Evolutionary conservation across 2,113 vertebrate genomes (phyloP).

Genomic region (Seriola quinqueradiata): DNA sequence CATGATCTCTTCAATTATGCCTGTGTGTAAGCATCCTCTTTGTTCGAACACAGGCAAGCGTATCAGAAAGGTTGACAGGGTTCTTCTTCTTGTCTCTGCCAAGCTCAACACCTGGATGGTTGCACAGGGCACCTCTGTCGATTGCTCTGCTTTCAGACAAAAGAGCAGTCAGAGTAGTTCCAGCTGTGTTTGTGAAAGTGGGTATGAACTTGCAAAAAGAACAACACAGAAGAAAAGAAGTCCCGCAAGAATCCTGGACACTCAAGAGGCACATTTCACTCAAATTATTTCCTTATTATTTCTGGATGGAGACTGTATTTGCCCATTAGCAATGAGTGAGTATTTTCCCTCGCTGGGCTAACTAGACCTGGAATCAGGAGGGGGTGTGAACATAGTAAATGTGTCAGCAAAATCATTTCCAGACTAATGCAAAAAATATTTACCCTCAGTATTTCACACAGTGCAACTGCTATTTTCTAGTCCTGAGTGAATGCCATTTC

Average conservation of each 20-base stretch:
- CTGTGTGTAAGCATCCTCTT: constrained; percentile 69
- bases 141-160: constrained; percentile 62
- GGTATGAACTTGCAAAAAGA: constrained; percentile 48
- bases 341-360: constrained; percentile 26
- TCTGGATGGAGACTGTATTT: constrained; percentile 50
- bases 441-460: constrained; percentile 55
- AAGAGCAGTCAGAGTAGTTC: constrained; percentile 61
- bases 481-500: constrained; percentile 45
- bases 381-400: constrained; percentile 35
- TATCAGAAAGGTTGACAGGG: constrained; percentile 73
- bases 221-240: constrained; percentile 39
- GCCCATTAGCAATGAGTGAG: constrained; percentile 32
- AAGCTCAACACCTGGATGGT: constrained; percentile 76
- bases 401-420: constrained; percentile 63
- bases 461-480: constrained; percentile 52
- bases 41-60: constrained; percentile 70
- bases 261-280: constrained; percentile 58
- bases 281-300: constrained; percentile 62
- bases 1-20: constrained; percentile 75
- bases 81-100: constrained; percentile 69
- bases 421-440: constrained; percentile 65
- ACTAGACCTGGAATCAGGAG: constrained; percentile 28
- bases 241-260: constrained; percentile 51
- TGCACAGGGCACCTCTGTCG: constrained; percentile 65
- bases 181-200: constrained; percentile 66